A percentile compares a stretch with the other conserved stretches of the same genome.
These are phyloP conservation scores for Lutraria rhynchaena DNA, from an alignment of 1,140 invertebrate species.

Conservation along the genomic window DNA sequence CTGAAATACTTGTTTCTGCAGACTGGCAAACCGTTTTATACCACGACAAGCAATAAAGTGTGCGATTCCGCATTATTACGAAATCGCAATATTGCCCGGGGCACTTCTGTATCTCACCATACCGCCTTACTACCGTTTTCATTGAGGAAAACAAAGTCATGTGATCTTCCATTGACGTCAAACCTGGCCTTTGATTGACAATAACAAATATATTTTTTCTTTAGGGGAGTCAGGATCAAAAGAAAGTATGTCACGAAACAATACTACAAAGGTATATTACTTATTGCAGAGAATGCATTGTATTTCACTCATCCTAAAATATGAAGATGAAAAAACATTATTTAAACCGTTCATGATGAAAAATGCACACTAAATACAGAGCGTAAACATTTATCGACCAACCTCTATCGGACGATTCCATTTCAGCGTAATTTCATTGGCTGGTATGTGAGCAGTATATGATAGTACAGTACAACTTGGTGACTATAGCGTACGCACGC, in stretches of 20 bases:
- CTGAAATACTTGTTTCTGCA: no score
- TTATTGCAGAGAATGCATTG: not conserved
- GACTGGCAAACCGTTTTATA: no score
- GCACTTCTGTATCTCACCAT: slow-evolving; percentile 3
- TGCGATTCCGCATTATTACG: no score
- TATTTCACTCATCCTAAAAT: slow-evolving; percentile 4
- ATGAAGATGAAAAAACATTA: no score
- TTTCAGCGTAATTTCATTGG: slow-evolving; percentile 25
- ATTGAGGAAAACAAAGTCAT: slow-evolving; percentile 58
- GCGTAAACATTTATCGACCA: not conserved
- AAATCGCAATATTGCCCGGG: not conserved
- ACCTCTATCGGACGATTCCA: not conserved
- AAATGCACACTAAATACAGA: no score
- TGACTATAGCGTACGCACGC: slow-evolving; percentile 33
- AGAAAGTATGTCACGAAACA: not conserved
- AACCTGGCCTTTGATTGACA: slow-evolving; percentile 40
- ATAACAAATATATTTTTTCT: slow-evolving; percentile 2
- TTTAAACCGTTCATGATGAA: no score
- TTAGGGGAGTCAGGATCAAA: not conserved
- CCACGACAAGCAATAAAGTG: no score
- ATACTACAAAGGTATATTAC: not conserved
- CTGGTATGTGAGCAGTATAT: slow-evolving; percentile 10
- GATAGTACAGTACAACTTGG: slow-evolving; percentile 22
- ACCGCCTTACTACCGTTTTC: slow-evolving; percentile 50
- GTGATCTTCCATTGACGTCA: slow-evolving; percentile 60